phyloP scores from a whole-genome alignment of 2,888 invertebrate species.

The Cheilosia vulpina region DNA sequence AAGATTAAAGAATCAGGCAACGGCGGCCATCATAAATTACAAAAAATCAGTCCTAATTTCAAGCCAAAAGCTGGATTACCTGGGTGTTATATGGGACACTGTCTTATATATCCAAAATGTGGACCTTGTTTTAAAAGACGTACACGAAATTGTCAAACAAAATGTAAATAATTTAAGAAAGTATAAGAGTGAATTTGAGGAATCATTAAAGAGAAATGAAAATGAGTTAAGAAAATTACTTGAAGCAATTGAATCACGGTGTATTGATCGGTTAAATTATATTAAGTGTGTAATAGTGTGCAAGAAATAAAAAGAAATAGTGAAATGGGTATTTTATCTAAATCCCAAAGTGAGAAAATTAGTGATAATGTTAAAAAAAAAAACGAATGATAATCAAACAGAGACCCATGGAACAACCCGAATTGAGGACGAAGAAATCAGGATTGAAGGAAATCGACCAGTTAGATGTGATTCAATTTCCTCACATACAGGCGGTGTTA shows the following conservation, averaged over 20 bases:
- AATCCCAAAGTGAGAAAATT: neutral
- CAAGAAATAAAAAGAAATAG: too few species aligned
- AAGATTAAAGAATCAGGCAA: neutral
- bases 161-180: neutral
- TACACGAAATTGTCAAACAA: neutral
- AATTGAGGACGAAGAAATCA: conserved; percentile 19
- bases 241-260: neutral
- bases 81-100: too few species aligned
- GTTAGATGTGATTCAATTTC: conserved; percentile 26
- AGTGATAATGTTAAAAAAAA: neutral
- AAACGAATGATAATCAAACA: conserved; percentile 4
- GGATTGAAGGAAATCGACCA: neutral
- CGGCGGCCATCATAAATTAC: too few species aligned
- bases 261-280: neutral
- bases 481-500: conserved; percentile 11
- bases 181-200: neutral
- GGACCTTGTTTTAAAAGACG: neutral
- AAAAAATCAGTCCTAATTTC: too few species aligned
- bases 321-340: neutral
- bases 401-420: conserved; percentile 6
- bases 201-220: neutral
- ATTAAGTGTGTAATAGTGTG: too few species aligned
- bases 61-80: too few species aligned
- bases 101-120: neutral
- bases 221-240: neutral